These are phyloP conservation scores for Lycopodina hypogea DNA, from an alignment of 37 sponge, comb jelly and placozoan species.

Conservation along the genomic window DNA sequence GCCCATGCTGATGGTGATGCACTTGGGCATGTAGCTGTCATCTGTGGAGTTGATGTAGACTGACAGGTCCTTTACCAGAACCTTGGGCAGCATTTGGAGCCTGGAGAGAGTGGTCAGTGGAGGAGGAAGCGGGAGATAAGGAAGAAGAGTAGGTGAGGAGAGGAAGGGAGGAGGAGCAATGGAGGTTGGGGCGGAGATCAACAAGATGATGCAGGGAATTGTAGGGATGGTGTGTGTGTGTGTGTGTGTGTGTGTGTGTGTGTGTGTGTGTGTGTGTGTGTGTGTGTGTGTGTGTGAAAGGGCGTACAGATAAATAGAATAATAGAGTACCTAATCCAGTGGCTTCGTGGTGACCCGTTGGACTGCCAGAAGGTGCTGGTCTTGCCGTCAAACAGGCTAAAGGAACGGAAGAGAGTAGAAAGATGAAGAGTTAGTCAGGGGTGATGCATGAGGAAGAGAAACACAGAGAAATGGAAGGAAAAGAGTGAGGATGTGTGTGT, in stretches of 20 bases:
- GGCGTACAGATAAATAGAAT: neutral
- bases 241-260: no score
- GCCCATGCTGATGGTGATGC: constrained; percentile 50
- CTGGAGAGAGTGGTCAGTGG: neutral
- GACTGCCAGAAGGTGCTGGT: constrained; percentile 79
- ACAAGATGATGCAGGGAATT: neutral
- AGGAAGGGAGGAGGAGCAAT: neutral
- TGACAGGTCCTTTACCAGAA: constrained; percentile 54
- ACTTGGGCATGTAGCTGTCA: constrained; percentile 87
- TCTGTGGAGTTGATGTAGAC: constrained; percentile 53
- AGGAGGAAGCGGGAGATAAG: neutral
- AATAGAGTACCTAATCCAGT: constrained; percentile 81
- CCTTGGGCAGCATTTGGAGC: constrained; percentile 45
- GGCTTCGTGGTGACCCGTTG: constrained; percentile 72
- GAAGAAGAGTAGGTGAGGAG: neutral
- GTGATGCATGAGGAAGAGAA: no score
- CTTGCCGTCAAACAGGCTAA: constrained; percentile 43
- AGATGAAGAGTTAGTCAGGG: no score
- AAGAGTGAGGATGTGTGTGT: no score
- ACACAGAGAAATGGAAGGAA: no score
- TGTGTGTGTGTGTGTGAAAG: neutral
- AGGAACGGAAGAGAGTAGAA: neutral
- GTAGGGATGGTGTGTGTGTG: neutral
- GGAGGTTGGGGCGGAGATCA: no score
- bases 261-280: neutral